Evolutionary conservation across 2,888 invertebrate species (phyloP).

Genomic region (Chalcosyrphus nemorum): DNA sequence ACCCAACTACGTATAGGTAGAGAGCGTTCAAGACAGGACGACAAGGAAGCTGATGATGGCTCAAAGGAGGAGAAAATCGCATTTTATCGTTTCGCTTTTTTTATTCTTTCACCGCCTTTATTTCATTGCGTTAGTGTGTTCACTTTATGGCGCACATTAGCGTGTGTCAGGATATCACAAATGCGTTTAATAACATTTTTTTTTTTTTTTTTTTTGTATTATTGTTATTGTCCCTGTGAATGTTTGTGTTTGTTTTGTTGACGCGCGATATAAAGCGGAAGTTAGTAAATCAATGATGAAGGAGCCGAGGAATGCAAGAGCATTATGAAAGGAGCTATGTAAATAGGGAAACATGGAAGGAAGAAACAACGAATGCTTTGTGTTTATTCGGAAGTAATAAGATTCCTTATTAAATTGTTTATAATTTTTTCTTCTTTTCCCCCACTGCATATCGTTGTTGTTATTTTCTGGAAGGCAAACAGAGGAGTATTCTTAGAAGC

Average conservation of each 20-base stretch:
- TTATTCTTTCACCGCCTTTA: background rate
- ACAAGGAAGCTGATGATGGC: constrained; percentile 35
- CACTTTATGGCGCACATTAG: constrained; percentile 40
- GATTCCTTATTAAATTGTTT: constrained; percentile 32
- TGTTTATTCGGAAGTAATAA: constrained; percentile 48
- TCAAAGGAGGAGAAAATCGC: constrained; percentile 53
- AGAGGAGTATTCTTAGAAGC: background rate
- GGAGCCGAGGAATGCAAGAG: background rate
- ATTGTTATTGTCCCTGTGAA: too few species aligned
- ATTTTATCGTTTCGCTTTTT: constrained; percentile 34
- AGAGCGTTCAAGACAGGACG: constrained; percentile 15
- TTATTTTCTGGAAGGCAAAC: background rate
- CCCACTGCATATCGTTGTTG: too few species aligned
- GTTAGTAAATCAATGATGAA: constrained; percentile 38
- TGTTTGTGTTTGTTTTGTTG: constrained; percentile 37
- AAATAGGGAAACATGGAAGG: background rate
- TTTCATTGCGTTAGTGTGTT: background rate
- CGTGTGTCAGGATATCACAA: constrained; percentile 50
- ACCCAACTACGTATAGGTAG: constrained; percentile 34
- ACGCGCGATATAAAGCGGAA: constrained; percentile 8
- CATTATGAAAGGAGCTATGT: constrained; percentile 4
- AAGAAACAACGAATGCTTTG: background rate
- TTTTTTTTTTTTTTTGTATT: too few species aligned
- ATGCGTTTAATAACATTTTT: constrained; percentile 44
- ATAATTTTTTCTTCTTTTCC: background rate